phyloP scores from a whole-genome alignment of 2,113 vertebrate species.

The Tragelaphus strepsiceros region DNA sequence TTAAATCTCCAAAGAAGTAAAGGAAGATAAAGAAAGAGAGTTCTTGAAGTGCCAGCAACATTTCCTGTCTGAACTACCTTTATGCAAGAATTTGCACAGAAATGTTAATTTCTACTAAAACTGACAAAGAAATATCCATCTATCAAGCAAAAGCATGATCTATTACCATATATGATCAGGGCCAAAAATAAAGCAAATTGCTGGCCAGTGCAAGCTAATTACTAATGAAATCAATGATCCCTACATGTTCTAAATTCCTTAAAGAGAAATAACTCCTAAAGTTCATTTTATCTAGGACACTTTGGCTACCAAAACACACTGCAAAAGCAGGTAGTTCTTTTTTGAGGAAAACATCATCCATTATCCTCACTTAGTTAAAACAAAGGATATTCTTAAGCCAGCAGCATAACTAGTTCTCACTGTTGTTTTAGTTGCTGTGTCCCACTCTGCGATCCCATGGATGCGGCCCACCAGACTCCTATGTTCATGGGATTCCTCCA shows the following conservation, averaged over 20 bases:
- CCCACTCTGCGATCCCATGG: not conserved
- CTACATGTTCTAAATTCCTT: not conserved
- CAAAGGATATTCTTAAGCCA: constrained; percentile 8
- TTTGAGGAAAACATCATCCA: not conserved
- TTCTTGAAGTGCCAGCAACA: not conserved
- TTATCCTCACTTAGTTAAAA: not conserved
- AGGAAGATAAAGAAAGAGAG: not conserved
- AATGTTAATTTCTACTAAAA: constrained; percentile 10
- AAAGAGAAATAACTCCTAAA: not conserved
- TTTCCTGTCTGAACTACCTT: constrained; percentile 15
- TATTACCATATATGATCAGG: not conserved
- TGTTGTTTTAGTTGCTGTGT: not conserved
- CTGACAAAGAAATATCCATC: not conserved
- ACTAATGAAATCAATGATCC: not conserved
- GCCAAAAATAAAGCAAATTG: not conserved
- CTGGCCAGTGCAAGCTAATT: not conserved
- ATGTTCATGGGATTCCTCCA: not conserved
- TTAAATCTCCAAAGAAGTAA: not conserved
- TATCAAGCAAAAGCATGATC: not conserved
- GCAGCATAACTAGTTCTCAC: not conserved
- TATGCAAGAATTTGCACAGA: not conserved
- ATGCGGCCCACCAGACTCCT: not conserved
- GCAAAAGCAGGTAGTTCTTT: not conserved
- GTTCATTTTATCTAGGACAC: not conserved
- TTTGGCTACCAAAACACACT: not conserved